These are phyloP conservation scores for Drosophila aldrichi DNA, from an alignment of 2,888 invertebrate species.

Conservation along the genomic window DNA sequence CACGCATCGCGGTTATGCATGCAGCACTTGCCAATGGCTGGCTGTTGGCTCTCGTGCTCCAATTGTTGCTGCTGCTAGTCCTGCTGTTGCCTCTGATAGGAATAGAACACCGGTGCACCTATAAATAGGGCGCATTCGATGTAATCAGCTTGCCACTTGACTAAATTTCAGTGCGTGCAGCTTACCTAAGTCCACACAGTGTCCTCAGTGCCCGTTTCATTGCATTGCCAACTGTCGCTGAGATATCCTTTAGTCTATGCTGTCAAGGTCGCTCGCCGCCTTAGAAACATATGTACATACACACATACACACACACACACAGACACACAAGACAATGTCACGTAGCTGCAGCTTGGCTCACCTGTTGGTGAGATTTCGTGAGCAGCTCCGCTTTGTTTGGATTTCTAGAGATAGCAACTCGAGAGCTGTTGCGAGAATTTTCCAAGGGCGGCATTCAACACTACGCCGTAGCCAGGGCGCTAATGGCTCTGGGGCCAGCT, in stretches of 20 bases:
- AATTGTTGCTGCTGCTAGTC: background rate
- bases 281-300: background rate
- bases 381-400: constrained; percentile 22
- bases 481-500: background rate
- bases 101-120: constrained; percentile 19
- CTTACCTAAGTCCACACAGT: constrained; percentile 24
- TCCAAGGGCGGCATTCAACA: background rate
- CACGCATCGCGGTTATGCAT: constrained; percentile 35
- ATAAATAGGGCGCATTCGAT: constrained; percentile 25
- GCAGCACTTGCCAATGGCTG: constrained; percentile 4
- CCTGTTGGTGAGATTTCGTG: constrained; percentile 40
- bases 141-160: constrained; percentile 30
- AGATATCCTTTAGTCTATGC: background rate
- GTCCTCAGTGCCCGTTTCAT: background rate
- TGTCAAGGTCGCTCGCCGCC: constrained; percentile 33
- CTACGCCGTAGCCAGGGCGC: background rate
- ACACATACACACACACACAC: no score
- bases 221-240: background rate
- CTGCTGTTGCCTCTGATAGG: constrained; percentile 9
- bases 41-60: background rate
- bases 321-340: constrained; percentile 43
- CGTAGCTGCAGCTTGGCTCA: constrained; percentile 54
- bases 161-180: constrained; percentile 17
- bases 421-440: background rate
- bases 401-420: background rate